Percentiles rank a stretch among this genome's conserved stretches.
Conservation (phyloP, 2,888 invertebrate genomes). For the Chaitophorus viminalis region DNA sequence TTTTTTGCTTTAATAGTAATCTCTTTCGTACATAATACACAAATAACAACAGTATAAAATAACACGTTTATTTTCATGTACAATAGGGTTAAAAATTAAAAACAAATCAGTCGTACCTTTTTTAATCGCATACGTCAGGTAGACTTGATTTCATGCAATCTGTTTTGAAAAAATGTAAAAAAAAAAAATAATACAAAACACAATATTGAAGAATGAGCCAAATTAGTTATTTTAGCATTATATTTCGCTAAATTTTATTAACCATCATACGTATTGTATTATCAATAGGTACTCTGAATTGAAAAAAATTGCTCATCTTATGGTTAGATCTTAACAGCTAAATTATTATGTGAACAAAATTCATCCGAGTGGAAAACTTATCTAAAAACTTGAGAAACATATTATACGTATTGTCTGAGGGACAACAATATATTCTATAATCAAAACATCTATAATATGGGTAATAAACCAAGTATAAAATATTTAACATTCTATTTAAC, state of each 20-base stretch:
- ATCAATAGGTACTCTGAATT: constrained; percentile 12
- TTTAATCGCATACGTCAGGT: constrained; percentile 36
- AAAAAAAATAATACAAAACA: constrained; percentile 14
- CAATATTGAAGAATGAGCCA: constrained; percentile 41
- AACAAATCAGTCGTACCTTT: constrained; percentile 59
- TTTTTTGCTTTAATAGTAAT: constrained; percentile 53
- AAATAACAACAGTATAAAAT: constrained; percentile 62
- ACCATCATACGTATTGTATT: neutral
- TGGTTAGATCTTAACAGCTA: constrained; percentile 32
- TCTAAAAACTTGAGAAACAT: constrained; percentile 36
- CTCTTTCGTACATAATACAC: constrained; percentile 50
- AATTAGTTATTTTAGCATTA: constrained; percentile 34
- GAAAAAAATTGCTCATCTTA: constrained; percentile 35
- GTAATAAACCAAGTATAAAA: constrained; percentile 31
- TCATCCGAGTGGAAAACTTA: neutral
- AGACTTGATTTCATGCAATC: constrained; percentile 42
- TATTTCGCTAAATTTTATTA: constrained; percentile 39
- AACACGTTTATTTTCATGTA: constrained; percentile 58
- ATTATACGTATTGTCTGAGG: constrained; percentile 1
- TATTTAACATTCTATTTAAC: constrained; percentile 42
- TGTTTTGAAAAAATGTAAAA: constrained; percentile 16
- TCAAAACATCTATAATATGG: constrained; percentile 29
- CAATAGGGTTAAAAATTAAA: constrained; percentile 47
- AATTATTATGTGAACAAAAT: constrained; percentile 38
- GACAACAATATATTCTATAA: constrained; percentile 16